Evolutionary conservation across 2,113 vertebrate species (phyloP).

Genomic region (Cololabis saira): DNA sequence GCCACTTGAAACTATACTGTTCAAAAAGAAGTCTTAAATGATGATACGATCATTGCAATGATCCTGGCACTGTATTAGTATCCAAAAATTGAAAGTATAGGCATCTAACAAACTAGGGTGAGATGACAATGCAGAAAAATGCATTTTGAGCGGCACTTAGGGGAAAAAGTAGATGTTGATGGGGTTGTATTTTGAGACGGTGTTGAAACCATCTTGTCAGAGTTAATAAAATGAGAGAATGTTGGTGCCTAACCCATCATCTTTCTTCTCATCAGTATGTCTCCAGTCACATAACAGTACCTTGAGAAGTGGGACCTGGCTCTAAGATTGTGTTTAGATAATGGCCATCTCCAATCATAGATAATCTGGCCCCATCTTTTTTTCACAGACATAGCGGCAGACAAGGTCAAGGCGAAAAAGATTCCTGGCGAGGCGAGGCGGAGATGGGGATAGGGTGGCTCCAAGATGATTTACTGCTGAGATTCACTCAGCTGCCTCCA

Average conservation of each 20-base stretch:
- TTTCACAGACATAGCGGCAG: conserved; percentile 78
- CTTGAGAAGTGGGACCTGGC: conserved; percentile 69
- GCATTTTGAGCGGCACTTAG: conserved; percentile 48
- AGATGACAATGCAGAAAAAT: conserved; percentile 49
- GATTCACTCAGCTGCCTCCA: conserved; percentile 80
- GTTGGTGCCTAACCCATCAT: conserved; percentile 71
- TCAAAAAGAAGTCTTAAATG: no score
- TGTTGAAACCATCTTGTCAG: conserved; percentile 74
- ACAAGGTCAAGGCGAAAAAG: conserved; percentile 83
- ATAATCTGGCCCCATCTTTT: conserved; percentile 84
- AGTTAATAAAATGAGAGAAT: conserved; percentile 78
- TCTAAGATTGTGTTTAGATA: conserved; percentile 86
- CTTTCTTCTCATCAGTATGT: conserved; percentile 72
- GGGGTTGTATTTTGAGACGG: conserved; percentile 57
- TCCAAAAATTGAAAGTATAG: conserved; percentile 39
- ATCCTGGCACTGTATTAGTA: conserved; percentile 46
- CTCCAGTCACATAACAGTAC: conserved; percentile 65
- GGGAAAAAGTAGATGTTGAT: conserved; percentile 65
- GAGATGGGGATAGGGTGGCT: conserved; percentile 73
- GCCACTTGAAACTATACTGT: no score
- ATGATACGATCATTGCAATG: conserved; percentile 1
- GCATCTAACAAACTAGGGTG: conserved; percentile 48
- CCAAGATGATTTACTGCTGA: conserved; percentile 79
- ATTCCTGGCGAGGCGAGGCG: conserved; percentile 68
- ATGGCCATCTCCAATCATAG: conserved; percentile 85